Base-by-base conservation (phyloP, 2,113 vertebrate genomes). In the Oryzias curvinotus region DNA sequence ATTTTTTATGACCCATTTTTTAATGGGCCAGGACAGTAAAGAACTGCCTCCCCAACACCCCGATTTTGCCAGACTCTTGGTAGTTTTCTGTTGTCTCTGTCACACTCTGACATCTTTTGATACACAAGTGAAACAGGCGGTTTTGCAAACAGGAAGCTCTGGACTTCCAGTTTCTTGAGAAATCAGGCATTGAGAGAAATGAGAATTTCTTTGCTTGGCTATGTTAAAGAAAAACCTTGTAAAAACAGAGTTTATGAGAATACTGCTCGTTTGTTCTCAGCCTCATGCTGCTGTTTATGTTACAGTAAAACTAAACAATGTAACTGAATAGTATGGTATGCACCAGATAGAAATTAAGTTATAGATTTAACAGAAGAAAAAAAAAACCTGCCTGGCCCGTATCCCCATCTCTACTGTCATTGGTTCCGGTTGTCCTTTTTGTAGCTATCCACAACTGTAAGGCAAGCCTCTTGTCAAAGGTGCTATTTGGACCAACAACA, bases 141-240 rank as follows among this genome's bases (percentile, higher is more conserved):
- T 54, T 73, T 78, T n/a, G 18, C 54, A 80, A 80, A 84, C 75
- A 70, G 82, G 85, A 84, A 84, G 66, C 18, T 16, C 12, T 0
- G 4, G 1, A 76, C 63, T 82, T 77, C 68, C 75, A 65, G 60
- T 75, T 82, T 75, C 66, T 76, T 66, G 46, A 70, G 78, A 83
- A 80, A 75, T 77, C 42, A 70, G 48, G 28, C 26, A 28, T 59
- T 68, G 50, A 78, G 72, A 78, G 62, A 75, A 73, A 65, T 53
- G 48, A 67, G 45, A 72, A 62, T 66, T 69, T 71, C 61, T 64
- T 41, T 56, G 18, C 36, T 54, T 53, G 52, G 53, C 14, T n/a
- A 7, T 45, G 5, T 41, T 16, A 8, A 12, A 10, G 12, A 12
- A 36, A 12, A 36, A 36, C 3, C 28, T 36, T 36, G 36, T 36